Base-by-base conservation (phyloP, 2,888 invertebrate species). In the Yponomeuta malinellus region DNA sequence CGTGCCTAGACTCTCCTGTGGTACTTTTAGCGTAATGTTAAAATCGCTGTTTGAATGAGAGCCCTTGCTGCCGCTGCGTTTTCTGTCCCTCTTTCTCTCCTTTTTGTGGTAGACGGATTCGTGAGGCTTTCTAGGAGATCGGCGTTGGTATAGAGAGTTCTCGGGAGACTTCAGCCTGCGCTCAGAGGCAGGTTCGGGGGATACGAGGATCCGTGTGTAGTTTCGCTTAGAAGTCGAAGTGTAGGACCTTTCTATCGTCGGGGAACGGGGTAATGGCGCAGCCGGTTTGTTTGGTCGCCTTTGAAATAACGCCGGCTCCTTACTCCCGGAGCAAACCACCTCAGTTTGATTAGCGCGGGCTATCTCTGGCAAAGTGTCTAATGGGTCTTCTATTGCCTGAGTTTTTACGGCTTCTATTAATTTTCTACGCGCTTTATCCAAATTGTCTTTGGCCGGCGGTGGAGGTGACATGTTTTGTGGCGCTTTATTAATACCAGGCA, bases 11-110 rank as follows among this genome's bases (percentile, higher is more conserved):
- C 86, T 88, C 77, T 89, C 87, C 79, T 90, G 82, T 64, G 91
- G 90, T 10, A 92, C 90, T 72, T 89, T 89, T 9, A 92, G 78
- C 2, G 90, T 91, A 59, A 92, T 91, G 74, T 92, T 91, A 71
- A 90, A 79, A 74, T 87, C 86, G 75, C 86, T 85, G 10, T 69
- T 15, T 5, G 79, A 76, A 6, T 15, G 33, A n/a, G 12, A 48
- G 33, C 52, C 37, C 74, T 83, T 79, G 59, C 74, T 74, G 37
- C 73, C 72, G 10, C 77, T 76, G 72, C 75, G 75, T 75, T 82
- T 88, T 2, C 76, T 77, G 59, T 77, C 73, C 70, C 85, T 89
- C 79, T 87, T 90, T 76, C 78, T 83, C 74, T 85, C 89, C 76
- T 78, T 89, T 84, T 78, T 93, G 78, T 81, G 72, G 73, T 81